Base-by-base conservation (phyloP, 2,888 invertebrate genomes). In the Octodonta nipae region DNA sequence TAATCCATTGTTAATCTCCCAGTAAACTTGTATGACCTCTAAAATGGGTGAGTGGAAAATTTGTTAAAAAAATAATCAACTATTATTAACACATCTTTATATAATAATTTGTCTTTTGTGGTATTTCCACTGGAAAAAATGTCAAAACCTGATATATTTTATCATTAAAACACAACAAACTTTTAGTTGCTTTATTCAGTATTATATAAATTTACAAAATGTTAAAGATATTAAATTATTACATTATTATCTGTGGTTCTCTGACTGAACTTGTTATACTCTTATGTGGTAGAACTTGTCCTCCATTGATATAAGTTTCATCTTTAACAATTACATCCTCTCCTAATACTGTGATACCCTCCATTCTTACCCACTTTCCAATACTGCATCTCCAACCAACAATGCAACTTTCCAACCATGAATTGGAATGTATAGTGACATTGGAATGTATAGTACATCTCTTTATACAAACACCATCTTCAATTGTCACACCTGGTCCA, bases 261-360 rank as follows among this genome's bases (percentile, higher is more conserved):
- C 88, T 86, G 12, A 98, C 95, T 25, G 93, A 96, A 28, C 76
- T 71, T 0, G 84, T 80, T 47, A 98, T 98, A 41, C 52, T 59
- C 44, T 60, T 60, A 36, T 99, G 95, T 0, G 98, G 98, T 45
- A 99, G 64, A 3, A 99, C 95, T 58, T 92, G 88, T 0, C 95
- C 96, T 1, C 96, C 98, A 55, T 98, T 98, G 37, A 99, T 78
- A 58, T 96, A 98, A 0, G 98, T 68, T 60, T 99, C 98, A 58
- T 99, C 98, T 56, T 93, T 88, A 0, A 99, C 95, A 30, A 89
- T 89, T 7, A 99, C 98, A 61, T 99, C 95, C 64, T 99, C 96
- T 0, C 98, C 98, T 1, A 99, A 71, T 1, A 99, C 98, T 0
- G 92, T 88, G 26, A 80, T 88, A 56, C 95, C 95, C 63, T 99